phyloP scores from a whole-genome alignment of 2,797 vertebrate species.

The Peromyscus aztecus region DNA sequence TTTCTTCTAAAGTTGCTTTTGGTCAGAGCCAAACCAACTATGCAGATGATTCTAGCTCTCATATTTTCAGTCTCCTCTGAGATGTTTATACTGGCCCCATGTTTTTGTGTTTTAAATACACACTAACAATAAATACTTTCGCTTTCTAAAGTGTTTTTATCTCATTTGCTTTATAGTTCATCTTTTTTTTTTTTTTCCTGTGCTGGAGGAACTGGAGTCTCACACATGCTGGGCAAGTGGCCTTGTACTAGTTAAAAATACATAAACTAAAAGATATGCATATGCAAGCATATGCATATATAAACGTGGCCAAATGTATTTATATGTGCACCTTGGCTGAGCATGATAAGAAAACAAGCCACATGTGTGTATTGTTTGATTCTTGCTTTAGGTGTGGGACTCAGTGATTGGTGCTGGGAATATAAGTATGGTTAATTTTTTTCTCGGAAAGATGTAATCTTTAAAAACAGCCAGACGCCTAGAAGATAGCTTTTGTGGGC shows the following conservation, averaged over 20 bases:
- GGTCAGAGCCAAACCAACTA: neutral
- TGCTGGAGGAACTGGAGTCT: neutral
- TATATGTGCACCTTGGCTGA: neutral
- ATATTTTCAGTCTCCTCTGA: neutral
- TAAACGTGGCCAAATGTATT: neutral
- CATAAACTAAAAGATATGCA: neutral
- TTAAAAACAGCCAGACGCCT: neutral
- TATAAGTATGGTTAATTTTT: neutral
- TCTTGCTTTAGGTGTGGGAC: constrained; percentile 17
- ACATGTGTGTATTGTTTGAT: neutral
- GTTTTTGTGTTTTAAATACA: constrained; percentile 53
- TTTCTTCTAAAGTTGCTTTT: neutral
- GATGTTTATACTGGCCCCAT: neutral
- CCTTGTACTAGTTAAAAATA: neutral
- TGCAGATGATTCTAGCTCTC: neutral
- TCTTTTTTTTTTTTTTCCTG: neutral
- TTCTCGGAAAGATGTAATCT: neutral
- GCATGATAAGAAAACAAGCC: neutral
- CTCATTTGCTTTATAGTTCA: neutral
- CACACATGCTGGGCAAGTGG: neutral
- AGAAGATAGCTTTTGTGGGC: neutral
- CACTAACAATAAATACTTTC: neutral
- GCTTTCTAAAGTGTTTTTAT: constrained; percentile 17
- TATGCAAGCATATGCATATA: too few species aligned
- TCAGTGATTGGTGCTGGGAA: neutral